These are phyloP conservation scores for Piliocolobus tephrosceles DNA, from an alignment of 2,113 vertebrate species.

Conservation along the genomic window DNA sequence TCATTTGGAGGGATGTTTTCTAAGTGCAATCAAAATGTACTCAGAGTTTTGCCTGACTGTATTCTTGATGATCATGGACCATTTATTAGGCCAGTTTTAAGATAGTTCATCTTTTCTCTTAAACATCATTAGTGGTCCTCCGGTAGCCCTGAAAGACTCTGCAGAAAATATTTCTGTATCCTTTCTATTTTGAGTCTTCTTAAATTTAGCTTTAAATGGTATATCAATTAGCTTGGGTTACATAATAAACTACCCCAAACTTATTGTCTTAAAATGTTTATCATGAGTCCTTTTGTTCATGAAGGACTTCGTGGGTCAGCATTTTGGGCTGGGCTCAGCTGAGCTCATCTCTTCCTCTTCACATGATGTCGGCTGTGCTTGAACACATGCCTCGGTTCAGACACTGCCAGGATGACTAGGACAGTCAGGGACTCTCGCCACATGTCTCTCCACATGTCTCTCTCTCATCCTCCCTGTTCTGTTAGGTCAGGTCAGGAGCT, in stretches of 20 bases:
- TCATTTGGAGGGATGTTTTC: not conserved
- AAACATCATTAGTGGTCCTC: not conserved
- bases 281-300: not conserved
- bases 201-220: not conserved
- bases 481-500: not conserved
- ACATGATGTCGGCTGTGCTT: too few species aligned
- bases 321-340: not conserved
- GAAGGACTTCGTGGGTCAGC: not conserved
- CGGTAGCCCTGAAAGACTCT: not conserved
- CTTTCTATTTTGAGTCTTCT: not conserved
- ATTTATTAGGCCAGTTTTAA: conserved; percentile 5
- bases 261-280: not conserved
- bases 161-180: not conserved
- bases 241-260: not conserved
- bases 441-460: not conserved
- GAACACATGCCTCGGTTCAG: not conserved
- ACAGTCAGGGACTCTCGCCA: not conserved
- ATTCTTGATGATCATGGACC: not conserved
- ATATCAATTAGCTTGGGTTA: not conserved
- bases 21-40: not conserved
- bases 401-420: not conserved
- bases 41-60: not conserved
- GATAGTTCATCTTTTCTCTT: not conserved
- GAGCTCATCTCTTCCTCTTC: not conserved
- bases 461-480: not conserved